phyloP scores from a whole-genome alignment of 2,888 invertebrate genomes.

The Apotomis betuletana region DNA sequence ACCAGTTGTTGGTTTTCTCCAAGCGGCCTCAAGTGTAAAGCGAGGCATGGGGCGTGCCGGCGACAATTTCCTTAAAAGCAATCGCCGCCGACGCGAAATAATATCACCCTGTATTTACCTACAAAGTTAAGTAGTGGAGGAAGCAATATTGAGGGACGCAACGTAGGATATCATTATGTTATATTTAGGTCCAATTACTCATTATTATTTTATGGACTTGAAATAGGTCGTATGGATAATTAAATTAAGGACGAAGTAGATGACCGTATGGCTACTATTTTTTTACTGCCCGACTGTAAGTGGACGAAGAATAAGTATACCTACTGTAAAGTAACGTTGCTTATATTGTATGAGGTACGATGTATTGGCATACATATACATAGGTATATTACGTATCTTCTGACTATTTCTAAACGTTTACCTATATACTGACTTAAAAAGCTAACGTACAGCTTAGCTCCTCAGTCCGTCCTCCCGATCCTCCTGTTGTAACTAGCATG shows the following conservation, averaged over 20 bases:
- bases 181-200: not conserved
- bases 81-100: slow-evolving; percentile 32
- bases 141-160: slow-evolving; percentile 3
- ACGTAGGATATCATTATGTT: slow-evolving; percentile 5
- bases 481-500: too few species aligned
- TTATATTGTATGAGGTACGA: too few species aligned
- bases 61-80: slow-evolving; percentile 56
- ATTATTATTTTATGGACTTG: not conserved
- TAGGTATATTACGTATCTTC: too few species aligned
- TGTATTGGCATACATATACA: too few species aligned
- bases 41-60: slow-evolving; percentile 46
- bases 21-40: slow-evolving; percentile 43
- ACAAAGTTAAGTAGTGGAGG: slow-evolving; percentile 9
- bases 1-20: not conserved
- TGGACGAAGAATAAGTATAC: too few species aligned
- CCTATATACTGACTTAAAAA: too few species aligned
- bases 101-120: slow-evolving; percentile 25
- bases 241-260: not conserved
- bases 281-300: too few species aligned
- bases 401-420: too few species aligned
- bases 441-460: too few species aligned
- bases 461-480: too few species aligned
- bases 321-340: too few species aligned
- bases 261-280: not conserved
- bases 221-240: not conserved